phyloP scores from a whole-genome alignment of 2,797 vertebrate species.

The Mus spretus region DNA sequence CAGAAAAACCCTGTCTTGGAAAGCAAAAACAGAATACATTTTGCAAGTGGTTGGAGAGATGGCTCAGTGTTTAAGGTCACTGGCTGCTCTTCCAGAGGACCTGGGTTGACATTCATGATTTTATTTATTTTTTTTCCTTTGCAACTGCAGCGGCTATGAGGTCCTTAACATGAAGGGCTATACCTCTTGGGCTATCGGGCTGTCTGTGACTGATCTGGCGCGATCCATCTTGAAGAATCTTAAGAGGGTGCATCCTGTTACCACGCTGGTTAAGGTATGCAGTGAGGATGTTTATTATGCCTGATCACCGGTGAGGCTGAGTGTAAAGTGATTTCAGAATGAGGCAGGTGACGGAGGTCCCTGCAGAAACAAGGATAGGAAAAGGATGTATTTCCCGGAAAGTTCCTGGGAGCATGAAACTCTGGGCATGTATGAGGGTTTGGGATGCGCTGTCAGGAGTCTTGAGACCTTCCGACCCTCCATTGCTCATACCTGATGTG shows the following conservation, averaged over 20 bases:
- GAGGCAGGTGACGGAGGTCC: neutral
- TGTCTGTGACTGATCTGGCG: conserved; percentile 93
- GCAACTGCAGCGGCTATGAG: conserved; percentile 92
- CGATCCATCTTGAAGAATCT: conserved; percentile 93
- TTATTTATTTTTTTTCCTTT: conserved; percentile 44
- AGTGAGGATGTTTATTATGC: neutral
- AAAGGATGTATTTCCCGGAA: neutral
- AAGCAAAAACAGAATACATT: neutral
- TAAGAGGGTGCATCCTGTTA: conserved; percentile 94
- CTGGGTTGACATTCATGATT: neutral
- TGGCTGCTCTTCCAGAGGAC: neutral
- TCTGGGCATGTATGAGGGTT: neutral
- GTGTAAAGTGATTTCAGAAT: neutral
- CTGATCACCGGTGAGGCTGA: neutral
- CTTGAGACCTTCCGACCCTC: neutral
- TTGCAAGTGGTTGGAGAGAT: neutral
- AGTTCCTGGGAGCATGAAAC: neutral
- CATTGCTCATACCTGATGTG: neutral
- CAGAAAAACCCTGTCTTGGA: neutral
- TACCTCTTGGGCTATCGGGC: conserved; percentile 96
- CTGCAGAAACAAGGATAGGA: neutral
- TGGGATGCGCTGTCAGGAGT: neutral
- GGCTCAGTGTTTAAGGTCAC: neutral
- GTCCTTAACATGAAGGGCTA: conserved; percentile 96
- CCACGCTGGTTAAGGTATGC: conserved; percentile 93